phyloP scores from a whole-genome alignment of 2,797 vertebrate species.

The Lemur catta region DNA sequence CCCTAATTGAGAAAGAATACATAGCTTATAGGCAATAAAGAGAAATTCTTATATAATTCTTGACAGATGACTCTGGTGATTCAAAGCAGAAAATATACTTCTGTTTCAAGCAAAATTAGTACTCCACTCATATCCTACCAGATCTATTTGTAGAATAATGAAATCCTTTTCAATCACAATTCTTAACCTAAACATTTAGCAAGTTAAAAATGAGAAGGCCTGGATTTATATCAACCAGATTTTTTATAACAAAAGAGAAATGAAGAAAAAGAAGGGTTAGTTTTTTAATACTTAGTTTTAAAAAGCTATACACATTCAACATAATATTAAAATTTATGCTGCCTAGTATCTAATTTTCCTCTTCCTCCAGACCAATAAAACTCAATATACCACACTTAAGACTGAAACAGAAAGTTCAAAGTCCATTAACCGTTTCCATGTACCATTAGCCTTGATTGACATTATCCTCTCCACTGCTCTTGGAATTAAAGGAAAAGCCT shows the following conservation, averaged over 20 bases:
- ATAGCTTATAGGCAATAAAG: constrained; percentile 44
- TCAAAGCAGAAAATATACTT: constrained; percentile 26
- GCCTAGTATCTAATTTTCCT: constrained; percentile 9
- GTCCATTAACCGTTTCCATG: not conserved
- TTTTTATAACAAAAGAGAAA: not conserved
- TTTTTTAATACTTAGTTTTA: constrained; percentile 15
- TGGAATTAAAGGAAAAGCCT: constrained; percentile 38
- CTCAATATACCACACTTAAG: not conserved
- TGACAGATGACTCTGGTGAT: constrained; percentile 23
- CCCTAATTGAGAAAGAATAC: constrained; percentile 46
- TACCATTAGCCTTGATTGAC: not conserved
- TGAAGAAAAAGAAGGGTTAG: not conserved
- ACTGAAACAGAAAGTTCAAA: constrained; percentile 11
- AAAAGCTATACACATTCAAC: not conserved
- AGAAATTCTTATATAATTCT: not conserved
- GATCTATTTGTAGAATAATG: constrained; percentile 37
- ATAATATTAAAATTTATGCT: not conserved
- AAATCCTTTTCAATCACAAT: constrained; percentile 28
- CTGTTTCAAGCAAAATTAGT: constrained; percentile 40
- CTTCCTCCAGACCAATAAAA: not conserved
- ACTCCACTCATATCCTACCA: not conserved
- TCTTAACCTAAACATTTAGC: constrained; percentile 39
- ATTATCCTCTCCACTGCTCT: not conserved
- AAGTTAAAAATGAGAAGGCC: constrained; percentile 42
- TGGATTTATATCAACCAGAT: not conserved